These are phyloP conservation scores for Syritta pipiens DNA, from an alignment of 2,888 invertebrate genomes.

Conservation along the genomic window DNA sequence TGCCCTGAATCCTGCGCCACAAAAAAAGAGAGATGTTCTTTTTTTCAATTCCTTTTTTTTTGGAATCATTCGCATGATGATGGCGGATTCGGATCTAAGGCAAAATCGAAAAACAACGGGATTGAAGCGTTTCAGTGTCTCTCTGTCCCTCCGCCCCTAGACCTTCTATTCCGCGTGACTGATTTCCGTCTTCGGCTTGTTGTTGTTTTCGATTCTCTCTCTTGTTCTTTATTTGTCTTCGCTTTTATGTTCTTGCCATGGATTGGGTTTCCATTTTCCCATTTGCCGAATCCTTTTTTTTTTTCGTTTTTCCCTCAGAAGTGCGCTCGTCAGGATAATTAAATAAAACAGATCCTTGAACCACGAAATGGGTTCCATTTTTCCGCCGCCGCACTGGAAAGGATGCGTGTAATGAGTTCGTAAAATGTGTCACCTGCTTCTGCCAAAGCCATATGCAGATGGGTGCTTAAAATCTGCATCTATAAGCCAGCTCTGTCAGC, in stretches of 20 bases:
- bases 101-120: constrained; percentile 49
- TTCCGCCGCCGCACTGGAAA: neutral
- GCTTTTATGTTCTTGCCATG: too few relatives aligned
- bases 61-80: constrained; percentile 26
- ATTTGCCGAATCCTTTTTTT: constrained; percentile 38
- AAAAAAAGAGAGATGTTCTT: constrained; percentile 5
- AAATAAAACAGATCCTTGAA: constrained; percentile 6
- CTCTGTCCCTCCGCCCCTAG: constrained; percentile 6
- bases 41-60: constrained; percentile 10
- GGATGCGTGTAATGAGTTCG: neutral
- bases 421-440: constrained; percentile 23
- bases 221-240: constrained; percentile 5
- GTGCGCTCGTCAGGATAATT: constrained; percentile 23
- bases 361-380: constrained; percentile 6
- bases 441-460: constrained; percentile 36
- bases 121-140: constrained; percentile 44
- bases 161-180: constrained; percentile 62
- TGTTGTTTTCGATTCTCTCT: constrained; percentile 9
- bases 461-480: constrained; percentile 18
- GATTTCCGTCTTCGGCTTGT: constrained; percentile 42
- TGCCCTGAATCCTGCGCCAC: constrained; percentile 47
- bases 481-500: constrained; percentile 47
- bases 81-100: constrained; percentile 44
- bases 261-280: too few relatives aligned
- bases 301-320: constrained; percentile 2